Evolutionary conservation across 1,140 invertebrate genomes (phyloP).

Genomic region (Lasaia peninsularis): DNA sequence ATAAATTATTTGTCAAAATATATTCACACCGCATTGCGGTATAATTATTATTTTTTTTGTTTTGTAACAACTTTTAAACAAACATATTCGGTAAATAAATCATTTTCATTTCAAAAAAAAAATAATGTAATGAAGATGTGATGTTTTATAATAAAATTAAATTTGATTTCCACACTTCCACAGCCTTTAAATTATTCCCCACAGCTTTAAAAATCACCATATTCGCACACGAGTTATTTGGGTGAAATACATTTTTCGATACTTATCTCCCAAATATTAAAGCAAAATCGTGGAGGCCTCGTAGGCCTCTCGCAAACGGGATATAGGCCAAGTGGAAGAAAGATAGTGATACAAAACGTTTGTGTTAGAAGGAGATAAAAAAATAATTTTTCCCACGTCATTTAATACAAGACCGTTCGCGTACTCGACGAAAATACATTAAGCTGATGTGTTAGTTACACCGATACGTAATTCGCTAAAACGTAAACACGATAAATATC

Average conservation of each 20-base stretch:
- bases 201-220: too few relatives aligned
- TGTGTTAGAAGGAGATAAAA: slow-evolving; percentile 22
- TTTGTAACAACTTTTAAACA: too few relatives aligned
- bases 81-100: too few relatives aligned
- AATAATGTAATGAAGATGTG: too few relatives aligned
- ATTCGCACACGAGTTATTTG: background rate
- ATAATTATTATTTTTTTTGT: too few relatives aligned
- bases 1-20: too few relatives aligned
- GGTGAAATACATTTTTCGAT: background rate
- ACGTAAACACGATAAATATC: background rate
- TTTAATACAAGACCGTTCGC: slow-evolving; percentile 40
- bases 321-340: slow-evolving; percentile 7
- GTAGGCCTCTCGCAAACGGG: background rate
- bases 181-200: too few relatives aligned
- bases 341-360: slow-evolving; percentile 2
- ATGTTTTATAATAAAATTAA: too few relatives aligned
- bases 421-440: slow-evolving; percentile 45
- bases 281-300: background rate
- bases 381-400: slow-evolving; percentile 52
- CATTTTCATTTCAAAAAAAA: too few relatives aligned
- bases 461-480: slow-evolving; percentile 16
- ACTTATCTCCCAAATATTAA: background rate
- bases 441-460: slow-evolving; percentile 33
- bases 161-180: too few relatives aligned
- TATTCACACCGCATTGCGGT: too few relatives aligned